Conservation (phyloP, 2,888 invertebrate genomes). For the Catocala fraxini region DNA sequence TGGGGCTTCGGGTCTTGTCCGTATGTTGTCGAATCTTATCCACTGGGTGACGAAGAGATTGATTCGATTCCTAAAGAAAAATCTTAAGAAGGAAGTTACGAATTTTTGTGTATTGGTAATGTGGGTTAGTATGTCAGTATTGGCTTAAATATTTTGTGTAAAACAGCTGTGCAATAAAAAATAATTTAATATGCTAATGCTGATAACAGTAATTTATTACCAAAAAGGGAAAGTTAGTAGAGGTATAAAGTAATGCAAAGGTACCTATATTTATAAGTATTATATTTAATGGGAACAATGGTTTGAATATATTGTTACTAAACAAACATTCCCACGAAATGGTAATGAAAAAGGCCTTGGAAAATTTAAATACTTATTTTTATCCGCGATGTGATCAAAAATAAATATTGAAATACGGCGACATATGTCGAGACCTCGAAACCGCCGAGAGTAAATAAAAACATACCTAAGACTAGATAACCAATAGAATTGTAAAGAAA, state of each 20-base stretch:
- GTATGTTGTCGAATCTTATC: slow-evolving; percentile 14
- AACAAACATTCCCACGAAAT: background rate
- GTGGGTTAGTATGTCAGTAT: too few relatives aligned
- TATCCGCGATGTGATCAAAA: slow-evolving; percentile 7
- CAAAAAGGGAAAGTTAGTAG: too few relatives aligned
- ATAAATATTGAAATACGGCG: slow-evolving; percentile 18
- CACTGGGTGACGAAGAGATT: too few relatives aligned
- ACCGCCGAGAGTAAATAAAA: slow-evolving; percentile 26
- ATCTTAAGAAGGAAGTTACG: too few relatives aligned
- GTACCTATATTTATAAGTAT: too few relatives aligned
- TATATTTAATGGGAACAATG: too few relatives aligned
- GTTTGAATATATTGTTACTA: background rate
- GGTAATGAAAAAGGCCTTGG: slow-evolving; percentile 3
- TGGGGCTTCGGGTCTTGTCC: slow-evolving; percentile 19
- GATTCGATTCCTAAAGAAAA: too few relatives aligned
- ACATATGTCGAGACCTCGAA: slow-evolving; percentile 23
- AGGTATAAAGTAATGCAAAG: too few relatives aligned
- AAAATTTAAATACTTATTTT: slow-evolving; percentile 5
- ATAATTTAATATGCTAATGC: background rate
- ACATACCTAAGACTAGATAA: slow-evolving; percentile 47
- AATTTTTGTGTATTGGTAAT: too few relatives aligned
- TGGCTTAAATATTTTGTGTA: too few relatives aligned
- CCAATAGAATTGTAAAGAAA: slow-evolving; percentile 40
- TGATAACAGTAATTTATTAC: background rate
- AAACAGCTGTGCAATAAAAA: too few relatives aligned